Percentiles rank a stretch among this genome's conserved stretches.
These are phyloP conservation scores for Spondyliosoma cantharus DNA, from an alignment of 2,797 vertebrate genomes.

Conservation along the genomic window DNA sequence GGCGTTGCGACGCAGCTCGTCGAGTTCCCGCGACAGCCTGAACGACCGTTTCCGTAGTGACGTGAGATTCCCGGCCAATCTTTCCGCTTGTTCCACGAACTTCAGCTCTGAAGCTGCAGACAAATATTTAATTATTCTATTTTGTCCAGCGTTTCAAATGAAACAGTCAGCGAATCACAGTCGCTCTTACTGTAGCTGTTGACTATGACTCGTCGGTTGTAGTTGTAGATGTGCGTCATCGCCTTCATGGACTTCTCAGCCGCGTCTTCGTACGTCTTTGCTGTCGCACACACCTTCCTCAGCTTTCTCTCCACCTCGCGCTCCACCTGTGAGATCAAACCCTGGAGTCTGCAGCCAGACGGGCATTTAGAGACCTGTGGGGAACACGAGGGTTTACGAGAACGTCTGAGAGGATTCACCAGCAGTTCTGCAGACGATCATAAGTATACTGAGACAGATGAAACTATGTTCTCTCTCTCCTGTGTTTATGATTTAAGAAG, in stretches of 20 bases:
- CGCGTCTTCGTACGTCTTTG: background rate
- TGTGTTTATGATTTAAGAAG: too few species aligned
- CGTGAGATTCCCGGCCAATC: conserved; percentile 68
- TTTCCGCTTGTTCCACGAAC: conserved; percentile 58
- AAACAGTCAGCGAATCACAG: background rate
- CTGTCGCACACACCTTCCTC: conserved; percentile 59
- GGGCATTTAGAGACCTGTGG: conserved; percentile 77
- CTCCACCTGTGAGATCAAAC: conserved; percentile 67
- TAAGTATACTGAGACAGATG: too few species aligned
- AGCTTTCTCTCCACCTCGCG: conserved; percentile 48
- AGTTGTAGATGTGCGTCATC: conserved; percentile 62
- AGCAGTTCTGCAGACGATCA: too few species aligned
- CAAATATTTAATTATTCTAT: background rate
- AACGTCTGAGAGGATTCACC: too few species aligned
- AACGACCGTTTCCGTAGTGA: conserved; percentile 52
- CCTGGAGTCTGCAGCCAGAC: conserved; percentile 81
- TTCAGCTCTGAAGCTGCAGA: conserved; percentile 73
- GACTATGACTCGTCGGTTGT: conserved; percentile 61
- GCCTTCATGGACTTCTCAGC: conserved; percentile 47
- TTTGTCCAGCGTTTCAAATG: background rate
- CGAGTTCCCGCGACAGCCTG: conserved; percentile 53
- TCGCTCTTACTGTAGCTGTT: conserved; percentile 66
- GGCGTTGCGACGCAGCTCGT: conserved; percentile 29
- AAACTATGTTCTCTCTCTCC: too few species aligned
- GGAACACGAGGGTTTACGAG: background rate